phyloP scores from a whole-genome alignment of 2,888 invertebrate species.

The Polydrusus cervinus region DNA sequence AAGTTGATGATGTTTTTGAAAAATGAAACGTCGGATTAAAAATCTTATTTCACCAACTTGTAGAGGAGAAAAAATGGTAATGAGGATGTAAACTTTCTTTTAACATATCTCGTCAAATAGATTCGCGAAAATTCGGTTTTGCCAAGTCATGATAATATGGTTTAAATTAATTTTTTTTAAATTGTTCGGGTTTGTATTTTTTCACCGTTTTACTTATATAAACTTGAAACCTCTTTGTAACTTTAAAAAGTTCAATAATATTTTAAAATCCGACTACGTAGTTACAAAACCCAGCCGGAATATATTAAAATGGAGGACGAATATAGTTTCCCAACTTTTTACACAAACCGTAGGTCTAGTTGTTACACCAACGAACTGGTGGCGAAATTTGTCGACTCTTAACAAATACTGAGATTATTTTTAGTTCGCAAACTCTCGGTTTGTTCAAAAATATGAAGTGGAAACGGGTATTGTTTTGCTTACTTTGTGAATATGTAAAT shows the following conservation, averaged over 20 bases:
- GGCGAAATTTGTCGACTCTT: conserved; percentile 35
- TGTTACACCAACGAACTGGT: conserved; percentile 39
- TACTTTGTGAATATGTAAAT: conserved; percentile 12
- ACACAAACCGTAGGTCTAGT: conserved; percentile 44
- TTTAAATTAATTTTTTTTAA: too few relatives aligned
- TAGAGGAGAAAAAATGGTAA: too few relatives aligned
- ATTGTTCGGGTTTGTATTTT: too few relatives aligned
- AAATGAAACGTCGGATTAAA: too few relatives aligned
- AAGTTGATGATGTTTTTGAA: too few relatives aligned
- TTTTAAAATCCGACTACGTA: conserved; percentile 44
- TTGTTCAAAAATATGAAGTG: conserved; percentile 2
- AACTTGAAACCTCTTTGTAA: conserved; percentile 13
- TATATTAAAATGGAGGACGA: conserved; percentile 54
- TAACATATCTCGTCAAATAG: too few relatives aligned
- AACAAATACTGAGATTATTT: conserved; percentile 36
- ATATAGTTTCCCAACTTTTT: conserved; percentile 51
- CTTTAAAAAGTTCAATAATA: conserved; percentile 22
- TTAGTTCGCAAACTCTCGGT: conserved; percentile 23
- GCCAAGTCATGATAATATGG: too few relatives aligned
- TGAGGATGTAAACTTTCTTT: too few relatives aligned
- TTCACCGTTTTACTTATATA: too few relatives aligned
- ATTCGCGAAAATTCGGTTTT: too few relatives aligned
- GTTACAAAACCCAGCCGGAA: conserved; percentile 52
- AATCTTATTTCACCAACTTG: too few relatives aligned
- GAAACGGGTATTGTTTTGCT: conserved; percentile 14